These are phyloP conservation scores for Embidobia sp. DNA, from an alignment of 2,888 invertebrate species.

Conservation along the genomic window DNA sequence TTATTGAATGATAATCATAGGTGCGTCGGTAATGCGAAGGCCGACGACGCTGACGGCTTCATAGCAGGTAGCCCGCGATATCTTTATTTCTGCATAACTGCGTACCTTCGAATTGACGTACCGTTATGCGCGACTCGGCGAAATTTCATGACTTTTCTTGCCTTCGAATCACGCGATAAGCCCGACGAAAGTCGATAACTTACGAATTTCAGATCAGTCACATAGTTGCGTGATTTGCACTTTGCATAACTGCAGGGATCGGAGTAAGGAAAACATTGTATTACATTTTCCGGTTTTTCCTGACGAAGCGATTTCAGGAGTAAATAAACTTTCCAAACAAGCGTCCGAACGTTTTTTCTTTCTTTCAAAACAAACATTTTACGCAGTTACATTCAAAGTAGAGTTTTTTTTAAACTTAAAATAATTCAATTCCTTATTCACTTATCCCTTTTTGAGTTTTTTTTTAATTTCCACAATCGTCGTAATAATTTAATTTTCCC, in stretches of 20 bases:
- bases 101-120: slow-evolving; percentile 2
- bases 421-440: too few species aligned
- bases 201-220: slow-evolving; percentile 36
- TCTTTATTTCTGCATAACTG: slow-evolving; percentile 17
- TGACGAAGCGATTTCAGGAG: too few species aligned
- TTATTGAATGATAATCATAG: slow-evolving; percentile 54
- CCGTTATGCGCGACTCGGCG: slow-evolving; percentile 17
- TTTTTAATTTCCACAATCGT: too few species aligned
- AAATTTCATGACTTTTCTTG: slow-evolving; percentile 12
- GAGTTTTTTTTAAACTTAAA: too few species aligned
- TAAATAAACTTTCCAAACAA: too few species aligned
- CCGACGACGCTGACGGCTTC: slow-evolving; percentile 27
- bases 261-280: too few species aligned
- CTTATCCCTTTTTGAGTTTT: too few species aligned
- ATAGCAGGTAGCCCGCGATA: slow-evolving; percentile 17
- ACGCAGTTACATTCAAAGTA: too few species aligned
- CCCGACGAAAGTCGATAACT: slow-evolving; percentile 34
- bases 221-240: slow-evolving; percentile 18
- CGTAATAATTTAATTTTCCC: too few species aligned
- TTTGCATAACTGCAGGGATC: slow-evolving; percentile 38
- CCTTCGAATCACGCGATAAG: slow-evolving; percentile 15
- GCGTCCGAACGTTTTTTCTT: too few species aligned
- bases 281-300: too few species aligned
- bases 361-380: too few species aligned
- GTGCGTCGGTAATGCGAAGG: slow-evolving; percentile 35